Evolutionary conservation across 1,140 invertebrate species (phyloP), one percentile per base, ranked within the genome.

Genomic region (Elymnias hypermnestra): DNA sequence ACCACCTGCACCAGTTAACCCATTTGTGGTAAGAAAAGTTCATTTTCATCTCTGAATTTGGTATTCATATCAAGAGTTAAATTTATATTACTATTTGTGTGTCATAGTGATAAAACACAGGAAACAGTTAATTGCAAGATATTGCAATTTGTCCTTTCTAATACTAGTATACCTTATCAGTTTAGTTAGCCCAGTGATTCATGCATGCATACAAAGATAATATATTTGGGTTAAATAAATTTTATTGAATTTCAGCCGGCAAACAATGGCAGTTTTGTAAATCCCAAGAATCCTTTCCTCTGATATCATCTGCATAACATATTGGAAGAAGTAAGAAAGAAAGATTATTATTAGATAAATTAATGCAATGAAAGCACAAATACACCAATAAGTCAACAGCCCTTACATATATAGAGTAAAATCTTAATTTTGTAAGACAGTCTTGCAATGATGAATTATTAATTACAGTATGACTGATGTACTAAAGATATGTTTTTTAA

Each of bases 201-300:
- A 52, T 2, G 15, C 25, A 44, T 39, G 14, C 25, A 28, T 44
- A 23, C 9, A 31, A 14, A 33, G 36, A 18, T 44, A 43, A 38
- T 22, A 6, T 43, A 39, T 51, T 18, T 43, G 17, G 19, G 19
- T 42, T 50, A 21, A 43, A 51, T 39, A 26, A 40, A 39, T 18
- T 19, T 26, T 40, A 42, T 51, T 61, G 48, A 50, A 51, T 57
- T 84, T 45, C 57, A 84, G 81, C 68, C 71, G 1, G 38, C 74
- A 43, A 83, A 77, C 58, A 77, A 79, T 51, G 71, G 71, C 35
- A 56, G 58, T 17, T 69, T 68, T 57, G 45, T 71, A 3, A 83
- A 81, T 60, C 77, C 78, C 2, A 84, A 84, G 49, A 84, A 84
- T 62, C 81, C 81, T 25, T 84, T 84, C 51, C 78, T 84, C 39